phyloP scores from a whole-genome alignment of 2,113 vertebrate genomes.

The Toxotes jaculatrix region DNA sequence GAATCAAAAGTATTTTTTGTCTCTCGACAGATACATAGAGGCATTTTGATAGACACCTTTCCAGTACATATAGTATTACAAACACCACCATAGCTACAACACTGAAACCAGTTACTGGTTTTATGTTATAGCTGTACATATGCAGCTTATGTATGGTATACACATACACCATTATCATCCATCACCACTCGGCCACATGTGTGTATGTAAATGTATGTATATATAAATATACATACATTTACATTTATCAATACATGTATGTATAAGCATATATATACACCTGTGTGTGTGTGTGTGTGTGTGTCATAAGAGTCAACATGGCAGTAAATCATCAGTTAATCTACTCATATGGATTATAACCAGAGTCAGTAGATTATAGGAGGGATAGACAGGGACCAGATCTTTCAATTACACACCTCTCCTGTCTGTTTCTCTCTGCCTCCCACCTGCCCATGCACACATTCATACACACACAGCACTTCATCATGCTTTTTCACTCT shows the following conservation, averaged over 20 bases:
- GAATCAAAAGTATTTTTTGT: background rate
- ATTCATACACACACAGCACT: slow-evolving; percentile 10
- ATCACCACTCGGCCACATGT: no score
- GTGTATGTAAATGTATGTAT: no score
- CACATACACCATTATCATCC: no score
- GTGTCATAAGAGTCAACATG: slow-evolving; percentile 32
- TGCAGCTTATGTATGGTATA: no score
- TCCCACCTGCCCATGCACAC: background rate
- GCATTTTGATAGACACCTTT: background rate
- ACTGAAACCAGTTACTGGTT: no score
- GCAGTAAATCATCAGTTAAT: slow-evolving; percentile 60
- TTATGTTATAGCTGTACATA: no score
- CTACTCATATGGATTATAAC: slow-evolving; percentile 55
- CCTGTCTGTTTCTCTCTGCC: slow-evolving; percentile 1
- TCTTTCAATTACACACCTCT: slow-evolving; percentile 59
- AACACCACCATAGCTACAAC: no score
- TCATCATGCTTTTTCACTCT: slow-evolving; percentile 22
- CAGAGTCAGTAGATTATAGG: slow-evolving; percentile 58
- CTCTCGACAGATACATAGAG: background rate
- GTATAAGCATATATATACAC: no score
- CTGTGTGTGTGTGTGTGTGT: slow-evolving; percentile 6
- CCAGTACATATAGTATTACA: background rate
- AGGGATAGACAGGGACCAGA: slow-evolving; percentile 19
- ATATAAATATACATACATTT: no score
- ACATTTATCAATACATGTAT: no score